phyloP scores from a whole-genome alignment of 2,888 invertebrate species.

The Autographa pulchrina region DNA sequence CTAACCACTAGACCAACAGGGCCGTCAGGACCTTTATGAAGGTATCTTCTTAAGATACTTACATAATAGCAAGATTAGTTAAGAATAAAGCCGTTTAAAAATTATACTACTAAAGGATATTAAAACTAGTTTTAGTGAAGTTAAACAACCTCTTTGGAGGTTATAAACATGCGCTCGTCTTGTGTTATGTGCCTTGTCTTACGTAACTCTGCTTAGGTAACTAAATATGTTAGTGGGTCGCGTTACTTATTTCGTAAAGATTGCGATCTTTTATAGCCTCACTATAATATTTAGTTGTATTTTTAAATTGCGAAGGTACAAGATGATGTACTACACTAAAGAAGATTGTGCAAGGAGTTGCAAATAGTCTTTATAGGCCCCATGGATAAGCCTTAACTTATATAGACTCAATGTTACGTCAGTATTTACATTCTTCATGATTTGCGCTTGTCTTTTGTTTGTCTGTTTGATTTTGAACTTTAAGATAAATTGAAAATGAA shows the following conservation, averaged over 20 bases:
- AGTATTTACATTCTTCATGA: neutral
- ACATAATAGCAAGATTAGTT: no score
- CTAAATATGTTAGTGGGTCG: slow-evolving; percentile 65
- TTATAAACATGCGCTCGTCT: slow-evolving; percentile 28
- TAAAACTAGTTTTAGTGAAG: slow-evolving; percentile 35
- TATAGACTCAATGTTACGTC: neutral
- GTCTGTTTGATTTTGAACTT: no score
- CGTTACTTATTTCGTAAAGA: slow-evolving; percentile 55
- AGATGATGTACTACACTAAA: neutral
- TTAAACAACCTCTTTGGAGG: slow-evolving; percentile 13
- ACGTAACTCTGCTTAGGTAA: slow-evolving; percentile 55
- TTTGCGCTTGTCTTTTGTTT: no score
- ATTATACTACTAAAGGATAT: neutral
- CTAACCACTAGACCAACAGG: no score
- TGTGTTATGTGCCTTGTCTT: slow-evolving; percentile 39
- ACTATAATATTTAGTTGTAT: slow-evolving; percentile 20
- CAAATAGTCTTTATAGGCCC: neutral
- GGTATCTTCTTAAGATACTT: no score
- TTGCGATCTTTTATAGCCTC: slow-evolving; percentile 45
- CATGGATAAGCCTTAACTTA: neutral
- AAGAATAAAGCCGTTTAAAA: no score
- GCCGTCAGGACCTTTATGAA: no score
- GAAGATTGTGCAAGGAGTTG: slow-evolving; percentile 13
- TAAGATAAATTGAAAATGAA: no score
- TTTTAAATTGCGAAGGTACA: slow-evolving; percentile 9